Evolutionary conservation across 2,888 invertebrate species (phyloP), one percentile per base, ranked within the genome.

Genomic region (Nasonovia ribisnigri): DNA sequence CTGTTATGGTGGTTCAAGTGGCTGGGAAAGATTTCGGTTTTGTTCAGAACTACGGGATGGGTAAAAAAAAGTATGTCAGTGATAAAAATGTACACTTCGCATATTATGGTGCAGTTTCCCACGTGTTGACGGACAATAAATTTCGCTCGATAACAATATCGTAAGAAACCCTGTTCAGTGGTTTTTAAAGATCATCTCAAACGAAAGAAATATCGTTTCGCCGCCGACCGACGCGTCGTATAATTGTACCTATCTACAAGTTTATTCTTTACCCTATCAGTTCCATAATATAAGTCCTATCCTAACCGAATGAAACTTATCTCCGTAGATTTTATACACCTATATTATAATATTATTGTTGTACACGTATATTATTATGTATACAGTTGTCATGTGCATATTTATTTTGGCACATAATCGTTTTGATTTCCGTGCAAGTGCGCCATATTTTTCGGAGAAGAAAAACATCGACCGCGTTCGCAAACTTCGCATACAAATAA

Each of bases 351-450:
- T 36, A 36, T 36, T 36, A 77, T 36, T 77, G 36, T 77, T 42
- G 24, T 36, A 77, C 77, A 77, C 77, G 54, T 86, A 88, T 36
- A 86, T 11, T 88, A 36, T 51, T 36, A 26, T 1, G 8, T 57
- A 54, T 20, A 77, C 36, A 36, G 77, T 20, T 36, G 20, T 77
- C 42, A 42, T 51, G 88, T 51, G 51, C 36, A 36, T 26, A 88
- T 36, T 88, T 51, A 36, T 54, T 88, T 88, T 88, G 88, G 88
- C 88, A 88, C 88, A 88, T 88, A 88, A 51, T 51, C 24, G 24
- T 88, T 88, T 88, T 51, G 24, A 51, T 88, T 88, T 88, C 24
- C 11, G n/a, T n/a, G n/a, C 36, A 10, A 51, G 54, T 51, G 36
- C 36, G 87, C 36, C 87, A n/a, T 36, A 6, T 36, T 51, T 24